Evolutionary conservation across 2,888 invertebrate genomes (phyloP), one percentile per base, ranked within the genome.

Genomic region (Phengaris alcon): DNA sequence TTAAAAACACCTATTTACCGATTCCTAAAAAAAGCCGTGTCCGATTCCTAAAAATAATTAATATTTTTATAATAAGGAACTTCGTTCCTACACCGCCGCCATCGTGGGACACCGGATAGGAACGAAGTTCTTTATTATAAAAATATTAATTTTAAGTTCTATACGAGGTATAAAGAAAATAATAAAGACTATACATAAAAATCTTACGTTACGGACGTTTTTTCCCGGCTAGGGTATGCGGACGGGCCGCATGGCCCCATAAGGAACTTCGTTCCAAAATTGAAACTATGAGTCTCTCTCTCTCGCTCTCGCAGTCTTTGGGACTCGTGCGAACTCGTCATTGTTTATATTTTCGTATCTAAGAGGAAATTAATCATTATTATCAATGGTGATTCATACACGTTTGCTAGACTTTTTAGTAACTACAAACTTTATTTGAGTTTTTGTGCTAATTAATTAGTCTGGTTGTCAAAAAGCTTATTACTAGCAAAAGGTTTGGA

Each of bases 241-340:
- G n/a, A n/a, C n/a, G n/a, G n/a, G n/a, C 22, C 22, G 22, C 22
- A 22, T 22, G 22, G 22, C 22, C 22, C 22, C 22, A 22, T 22
- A 22, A 22, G 22, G 22, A 22, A 22, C 1, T 22, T 22, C 22
- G 22, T 22, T 22, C 22, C 22, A 22, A 22, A 64, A 64, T 64
- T 35, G 44, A 44, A 12, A 64, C 44, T 35, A 12, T 64, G 64
- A 64, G 64, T 64, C 35, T 35, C 35, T 64, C 64, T 22, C 22
- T 22, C 22, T 22, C 22, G 22, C 22, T 22, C 22, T 22, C 22
- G 22, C 22, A 22, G 64, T 64, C 64, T 69, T 73, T 46, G 44
- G 73, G n/a, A 51, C 59, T 74, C 48, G 74, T 64, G 57, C 59
- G 59, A 48, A 74, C 13, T 59, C 59, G 57, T 51, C 51, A 59